Conservation (phyloP, 1,140 invertebrate genomes). For the Diprion similis region DNA sequence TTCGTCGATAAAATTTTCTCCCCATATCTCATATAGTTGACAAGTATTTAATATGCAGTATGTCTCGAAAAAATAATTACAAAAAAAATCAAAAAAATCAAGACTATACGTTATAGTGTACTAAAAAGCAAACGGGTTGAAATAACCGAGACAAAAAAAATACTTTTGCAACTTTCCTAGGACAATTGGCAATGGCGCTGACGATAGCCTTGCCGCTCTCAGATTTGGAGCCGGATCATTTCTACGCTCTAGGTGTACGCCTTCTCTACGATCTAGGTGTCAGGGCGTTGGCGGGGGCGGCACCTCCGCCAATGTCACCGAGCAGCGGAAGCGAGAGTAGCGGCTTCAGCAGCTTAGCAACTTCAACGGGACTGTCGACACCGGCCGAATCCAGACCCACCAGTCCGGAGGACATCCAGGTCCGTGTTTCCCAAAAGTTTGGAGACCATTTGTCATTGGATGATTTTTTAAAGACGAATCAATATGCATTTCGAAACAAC, state of each 20-base stretch:
- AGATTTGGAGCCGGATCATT: constrained; percentile 33
- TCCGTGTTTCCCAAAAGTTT: not conserved
- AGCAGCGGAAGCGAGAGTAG: constrained; percentile 37
- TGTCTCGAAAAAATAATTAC: not conserved
- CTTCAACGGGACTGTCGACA: constrained; percentile 27
- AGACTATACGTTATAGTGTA: not conserved
- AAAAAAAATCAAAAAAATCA: not conserved
- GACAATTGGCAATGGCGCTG: constrained; percentile 35
- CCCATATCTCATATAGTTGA: too few species aligned
- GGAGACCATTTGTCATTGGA: too few species aligned
- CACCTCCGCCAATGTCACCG: constrained; percentile 32
- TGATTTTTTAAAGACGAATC: too few species aligned
- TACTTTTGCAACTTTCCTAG: not conserved
- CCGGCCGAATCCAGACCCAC: constrained; percentile 30
- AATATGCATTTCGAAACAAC: too few species aligned
- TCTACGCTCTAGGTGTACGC: constrained; percentile 24
- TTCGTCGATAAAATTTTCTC: too few species aligned
- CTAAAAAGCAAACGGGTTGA: not conserved
- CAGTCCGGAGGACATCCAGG: constrained; percentile 18
- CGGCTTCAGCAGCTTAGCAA: constrained; percentile 34
- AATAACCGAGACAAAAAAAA: not conserved
- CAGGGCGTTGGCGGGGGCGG: constrained; percentile 16
- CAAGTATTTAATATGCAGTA: too few species aligned
- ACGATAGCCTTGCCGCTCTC: constrained; percentile 38
- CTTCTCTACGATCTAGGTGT: constrained; percentile 30